Conservation (phyloP, 2,797 vertebrate genomes). For the Bufotes viridis region DNA sequence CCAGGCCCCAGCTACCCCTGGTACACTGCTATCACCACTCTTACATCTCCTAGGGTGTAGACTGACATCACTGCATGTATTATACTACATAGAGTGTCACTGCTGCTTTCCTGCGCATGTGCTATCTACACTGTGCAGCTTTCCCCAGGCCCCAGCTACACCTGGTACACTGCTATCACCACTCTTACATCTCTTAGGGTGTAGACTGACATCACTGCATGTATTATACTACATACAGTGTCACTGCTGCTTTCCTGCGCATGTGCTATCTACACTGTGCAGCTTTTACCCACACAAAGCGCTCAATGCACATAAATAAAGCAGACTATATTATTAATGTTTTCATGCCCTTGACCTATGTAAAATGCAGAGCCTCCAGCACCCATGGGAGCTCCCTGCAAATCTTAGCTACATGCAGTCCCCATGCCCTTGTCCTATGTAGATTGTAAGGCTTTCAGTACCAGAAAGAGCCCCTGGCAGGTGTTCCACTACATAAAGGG, state of each 20-base stretch:
- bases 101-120: neutral
- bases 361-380: neutral
- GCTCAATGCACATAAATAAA: neutral
- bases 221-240: neutral
- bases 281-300: neutral
- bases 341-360: neutral
- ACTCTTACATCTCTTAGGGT: neutral
- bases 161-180: neutral
- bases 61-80: neutral
- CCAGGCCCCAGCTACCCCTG: too few relatives aligned
- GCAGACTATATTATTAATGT: neutral
- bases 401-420: neutral
- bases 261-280: neutral
- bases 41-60: neutral
- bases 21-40: neutral
- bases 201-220: neutral
- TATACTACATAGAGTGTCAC: neutral
- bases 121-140: too few relatives aligned
- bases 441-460: neutral
- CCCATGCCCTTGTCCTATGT: neutral
- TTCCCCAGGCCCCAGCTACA: too few relatives aligned
- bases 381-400: neutral
- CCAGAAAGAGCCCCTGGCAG: neutral
- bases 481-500: neutral
- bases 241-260: neutral